Evolutionary conservation across 2,888 invertebrate species (phyloP), one percentile per base, ranked within the genome.

Genomic region (Cheilosia pagana): DNA sequence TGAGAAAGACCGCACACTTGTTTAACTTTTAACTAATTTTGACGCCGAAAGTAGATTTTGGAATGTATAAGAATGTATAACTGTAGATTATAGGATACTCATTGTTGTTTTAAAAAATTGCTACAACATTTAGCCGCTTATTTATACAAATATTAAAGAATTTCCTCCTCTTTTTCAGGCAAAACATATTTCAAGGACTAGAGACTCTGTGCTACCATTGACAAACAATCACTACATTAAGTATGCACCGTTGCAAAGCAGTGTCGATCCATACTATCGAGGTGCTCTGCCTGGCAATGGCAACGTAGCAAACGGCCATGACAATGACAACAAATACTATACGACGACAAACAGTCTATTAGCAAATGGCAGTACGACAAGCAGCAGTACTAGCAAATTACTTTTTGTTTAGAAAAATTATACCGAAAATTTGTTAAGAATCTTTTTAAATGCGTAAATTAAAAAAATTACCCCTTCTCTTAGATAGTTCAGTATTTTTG

Each of bases 131-230:
- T n/a, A n/a, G n/a, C 28, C 7, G 8, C 28, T 8, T 28, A 8
- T 8, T 3, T 35, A 3, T 35, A 35, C 3, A 3, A 0, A 35
- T 4, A 12, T 35, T 4, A 1, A 35, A 35, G 3, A 50, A 12
- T 4, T 50, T 50, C 6, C 23, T 52, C 5, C 7, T n/a, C 6
- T 16, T 4, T 89, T 35, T 12, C 3, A 94, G 94, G 96, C 95
- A 1, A 96, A 96, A 90, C 95, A 95, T 88, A 94, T 96, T 88
- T 94, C 95, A 48, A 93, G 93, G 74, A 91, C 91, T 6, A 92
- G 92, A 87, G 92, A 93, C 87, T 91, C 93, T 39, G 86, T 94
- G 28, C 90, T 95, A 81, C 95, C 95, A 3, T 92, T 92, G 72
- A 91, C 91, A 50, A 91, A 92, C 55, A 90, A 87, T 79, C 88